Evolutionary conservation across 2,888 invertebrate genomes (phyloP), one percentile per base, ranked within the genome.

Genomic region (Cephus sareptanus): DNA sequence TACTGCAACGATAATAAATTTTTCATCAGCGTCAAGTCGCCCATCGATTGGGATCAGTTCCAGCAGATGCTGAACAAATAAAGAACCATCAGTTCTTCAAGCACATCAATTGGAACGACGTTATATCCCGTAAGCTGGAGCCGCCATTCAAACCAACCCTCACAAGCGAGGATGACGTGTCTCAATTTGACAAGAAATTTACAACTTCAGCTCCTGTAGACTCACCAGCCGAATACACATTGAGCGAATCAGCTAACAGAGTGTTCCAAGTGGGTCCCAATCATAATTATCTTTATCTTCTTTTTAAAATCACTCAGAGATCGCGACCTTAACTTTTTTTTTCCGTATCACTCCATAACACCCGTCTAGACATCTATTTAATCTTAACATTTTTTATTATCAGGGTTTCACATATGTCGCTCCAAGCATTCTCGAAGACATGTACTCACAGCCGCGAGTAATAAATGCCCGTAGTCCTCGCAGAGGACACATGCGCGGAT

Each of bases 401-500:
- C 91, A 99, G 98, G 99, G 99, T 85, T 99, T 99, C 92, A 99
- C 99, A 23, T 99, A 99, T 92, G 98, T 99, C 84, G 99, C 99
- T 33, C 99, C 99, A 75, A 98, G 98, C 30, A 97, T 99, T 83
- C 93, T 99, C 91, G 97, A 97, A 91, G 96, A 98, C 89, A 95
- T 97, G 93, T 96, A 96, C 92, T 92, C 92, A 81, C 95, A 95
- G 91, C 96, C 96, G 85, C 94, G 94, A 81, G 94, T 97, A 83
- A 94, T 95, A 82, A 96, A 96, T 85, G 96, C 97, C 37, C 94
- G 97, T 85, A 97, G 97, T 70, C 97, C 98, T 35, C 94, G 97
- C 34, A 96, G 96, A 87, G 84, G 86, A 73, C 83, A 86, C 75
- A 83, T 89, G 77, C 87, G 89, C n/a, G 88, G 88, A 74, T 89